Evolutionary conservation across 2,113 vertebrate species (phyloP), one percentile per base, ranked within the genome.

Genomic region (Gavia stellata): DNA sequence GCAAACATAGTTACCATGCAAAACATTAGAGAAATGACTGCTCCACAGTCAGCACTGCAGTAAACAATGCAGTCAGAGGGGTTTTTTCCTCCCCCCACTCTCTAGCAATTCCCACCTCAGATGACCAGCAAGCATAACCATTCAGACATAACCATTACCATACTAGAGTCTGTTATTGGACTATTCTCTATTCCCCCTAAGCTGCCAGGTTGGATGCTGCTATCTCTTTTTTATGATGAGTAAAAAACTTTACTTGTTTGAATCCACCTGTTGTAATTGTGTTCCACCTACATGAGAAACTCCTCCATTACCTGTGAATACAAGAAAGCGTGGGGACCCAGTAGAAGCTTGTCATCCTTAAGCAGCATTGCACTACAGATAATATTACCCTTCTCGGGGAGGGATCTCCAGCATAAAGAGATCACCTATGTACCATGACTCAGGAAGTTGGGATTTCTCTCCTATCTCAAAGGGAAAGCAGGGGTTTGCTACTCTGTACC

Each of bases 1-100:
- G 86, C 94, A 96, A 96, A 96, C 94, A 97, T 75, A 61, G 68
- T 96, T 88, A 78, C 81, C 78, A 77, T 73, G 75, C 74, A 72
- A 91, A 88, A 84, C 73, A 44, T 59, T 50, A 78, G 45, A 81
- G 81, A 91, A 72, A 79, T 28, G 87, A 85, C 94, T n/a, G 67
- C 74, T 66, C 56, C 82, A 7, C 50, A 68, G 86, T 45, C 81
- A 75, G 65, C 73, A 47, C 58, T 12, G 62, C 40, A 52, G 49
- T 68, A 82, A 97, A 94, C 91, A 86, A 52, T 21, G 28, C 47
- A 50, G 42, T 31, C 87, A 70, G 62, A 74, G 62, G 36, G 68
- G 2, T 5, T 59, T 25, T 42, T 34, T 59, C 73, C 40, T n/a
- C 18, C 36, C 61, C 31, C 28, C 7, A n/a, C 31, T 50, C 53